Evolutionary conservation across 2,888 invertebrate genomes (phyloP).

Genomic region (Eupelmus urozonus): DNA sequence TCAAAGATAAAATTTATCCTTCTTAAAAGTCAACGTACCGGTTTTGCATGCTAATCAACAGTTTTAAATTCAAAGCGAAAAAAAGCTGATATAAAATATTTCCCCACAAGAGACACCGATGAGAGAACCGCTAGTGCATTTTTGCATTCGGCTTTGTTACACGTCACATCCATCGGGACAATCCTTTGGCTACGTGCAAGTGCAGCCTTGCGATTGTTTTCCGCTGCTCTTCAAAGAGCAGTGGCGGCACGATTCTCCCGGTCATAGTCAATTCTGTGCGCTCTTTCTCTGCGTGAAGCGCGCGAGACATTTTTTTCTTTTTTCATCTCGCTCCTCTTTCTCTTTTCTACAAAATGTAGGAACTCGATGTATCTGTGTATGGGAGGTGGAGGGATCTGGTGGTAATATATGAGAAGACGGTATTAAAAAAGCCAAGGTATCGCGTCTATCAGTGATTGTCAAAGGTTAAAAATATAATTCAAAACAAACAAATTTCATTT

Average conservation of each 20-base stretch:
- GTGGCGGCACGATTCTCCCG: background rate
- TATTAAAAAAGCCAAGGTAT: no score
- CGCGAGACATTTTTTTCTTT: background rate
- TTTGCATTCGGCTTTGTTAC: constrained; percentile 26
- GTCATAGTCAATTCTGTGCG: background rate
- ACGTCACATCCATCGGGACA: background rate
- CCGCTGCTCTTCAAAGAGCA: background rate
- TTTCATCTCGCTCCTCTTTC: background rate
- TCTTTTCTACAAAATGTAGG: background rate
- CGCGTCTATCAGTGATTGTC: no score
- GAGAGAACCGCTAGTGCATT: background rate
- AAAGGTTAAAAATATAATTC: no score
- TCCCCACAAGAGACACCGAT: background rate
- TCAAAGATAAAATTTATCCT: no score
- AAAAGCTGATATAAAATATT: constrained; percentile 20
- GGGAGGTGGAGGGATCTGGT: no score
- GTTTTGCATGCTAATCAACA: no score
- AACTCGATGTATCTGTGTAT: no score
- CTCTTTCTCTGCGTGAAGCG: background rate
- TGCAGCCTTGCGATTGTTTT: constrained; percentile 1
- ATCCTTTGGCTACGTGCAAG: background rate
- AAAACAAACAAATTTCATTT: no score
- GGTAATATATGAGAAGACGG: no score
- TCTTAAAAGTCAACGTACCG: no score
- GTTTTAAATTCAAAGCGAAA: background rate